Base-by-base conservation (phyloP, 1,140 invertebrate species). In the Ceratina australensis region DNA sequence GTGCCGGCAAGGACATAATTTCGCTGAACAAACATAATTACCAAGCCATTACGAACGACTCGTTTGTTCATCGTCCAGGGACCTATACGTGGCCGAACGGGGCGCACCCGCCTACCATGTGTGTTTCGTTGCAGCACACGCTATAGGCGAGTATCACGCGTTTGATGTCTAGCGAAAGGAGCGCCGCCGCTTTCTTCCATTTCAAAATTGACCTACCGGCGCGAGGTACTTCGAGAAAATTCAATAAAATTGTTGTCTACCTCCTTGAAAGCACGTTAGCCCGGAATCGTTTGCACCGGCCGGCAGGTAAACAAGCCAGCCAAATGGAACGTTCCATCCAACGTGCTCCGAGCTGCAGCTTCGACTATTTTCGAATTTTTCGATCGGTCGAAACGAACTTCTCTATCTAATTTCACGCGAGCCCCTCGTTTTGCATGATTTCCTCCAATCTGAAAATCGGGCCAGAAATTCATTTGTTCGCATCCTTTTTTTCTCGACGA, bases 11-110 rank as follows among this genome's bases (percentile, higher is more conserved):
- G 61, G 72, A 82, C 83, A 86, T 86, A 88, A 88, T 86, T 87
- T 87, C 86, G 88, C 87, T 87, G 86, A 89, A 81, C 83, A 88
- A 89, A 88, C 82, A 82, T 84, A 87, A 89, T 89, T 88, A 89
- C 74, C 47, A 82, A 81, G 61, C 83, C 84, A 87, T 87, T 87
- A 87, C 78, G 71, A 82, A 66, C 66, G 64, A 81, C 60, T 75
- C 68, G 67, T 83, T 80, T 74, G 76, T 26, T 57, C 67, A 66
- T 73, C 68, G 52, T 67, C 42, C 68, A 42, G 76, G 20, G 20
- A 65, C 26, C 65, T 28, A 42, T 81, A 67, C 78, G 72, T 74
- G 65, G 52, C 52, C 57, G 64, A 52, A 64, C n/a, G 15, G n/a
- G n/a, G 52, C 52, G 24, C n/a, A 77, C 72, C 71, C 26, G 49